Conservation (phyloP, 2,797 vertebrate genomes). For the Diglossa cyanea region DNA sequence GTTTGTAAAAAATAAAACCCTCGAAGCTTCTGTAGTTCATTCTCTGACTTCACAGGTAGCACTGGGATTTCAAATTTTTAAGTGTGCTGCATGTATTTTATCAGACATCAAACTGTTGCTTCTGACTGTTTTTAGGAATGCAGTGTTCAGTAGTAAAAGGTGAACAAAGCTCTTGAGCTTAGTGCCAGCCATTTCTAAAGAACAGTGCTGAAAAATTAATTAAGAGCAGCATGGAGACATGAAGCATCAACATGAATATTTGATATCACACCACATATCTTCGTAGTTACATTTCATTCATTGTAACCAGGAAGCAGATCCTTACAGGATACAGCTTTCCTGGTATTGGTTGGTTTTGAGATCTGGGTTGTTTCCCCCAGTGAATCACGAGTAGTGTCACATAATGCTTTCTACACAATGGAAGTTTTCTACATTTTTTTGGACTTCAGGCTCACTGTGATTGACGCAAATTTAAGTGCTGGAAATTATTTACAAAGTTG, state of each 20-base stretch:
- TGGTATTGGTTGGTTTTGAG: not conserved
- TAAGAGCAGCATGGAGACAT: not conserved
- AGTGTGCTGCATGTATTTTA: not conserved
- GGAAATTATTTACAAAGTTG: not conserved
- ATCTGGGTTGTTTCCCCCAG: not conserved
- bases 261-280: not conserved
- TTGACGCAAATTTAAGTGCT: not conserved
- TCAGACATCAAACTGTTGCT: not conserved
- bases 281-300: not conserved
- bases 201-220: not conserved
- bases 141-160: not conserved
- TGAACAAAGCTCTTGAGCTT: not conserved
- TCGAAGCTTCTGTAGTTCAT: not conserved
- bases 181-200: not conserved
- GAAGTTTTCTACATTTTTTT: not conserved
- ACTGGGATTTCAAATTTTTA: not conserved
- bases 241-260: not conserved
- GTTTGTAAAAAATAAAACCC: not conserved
- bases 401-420: not conserved
- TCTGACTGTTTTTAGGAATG: not conserved
- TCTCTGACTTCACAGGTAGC: not conserved
- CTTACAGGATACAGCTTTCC: not conserved
- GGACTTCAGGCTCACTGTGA: not conserved
- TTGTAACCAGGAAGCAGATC: not conserved
- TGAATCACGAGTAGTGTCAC: not conserved